These are phyloP conservation scores for Condylura cristata DNA, from an alignment of 2,113 vertebrate genomes.

Conservation along the genomic window DNA sequence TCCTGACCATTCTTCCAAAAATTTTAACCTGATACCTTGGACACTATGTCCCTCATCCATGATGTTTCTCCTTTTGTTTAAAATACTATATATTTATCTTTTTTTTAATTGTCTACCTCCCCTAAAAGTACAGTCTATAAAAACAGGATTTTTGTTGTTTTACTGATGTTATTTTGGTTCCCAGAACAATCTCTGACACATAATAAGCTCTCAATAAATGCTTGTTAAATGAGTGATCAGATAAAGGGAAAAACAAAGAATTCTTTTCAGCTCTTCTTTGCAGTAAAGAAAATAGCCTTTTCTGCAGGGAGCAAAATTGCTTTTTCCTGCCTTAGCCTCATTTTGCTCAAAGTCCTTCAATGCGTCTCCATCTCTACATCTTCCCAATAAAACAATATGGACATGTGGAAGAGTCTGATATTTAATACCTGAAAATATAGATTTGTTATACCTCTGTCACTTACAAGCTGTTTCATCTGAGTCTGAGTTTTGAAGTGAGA, in stretches of 20 bases:
- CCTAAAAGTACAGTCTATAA: not conserved
- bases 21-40: not conserved
- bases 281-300: conserved; percentile 27
- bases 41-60: not conserved
- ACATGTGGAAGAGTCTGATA: not conserved
- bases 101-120: not conserved
- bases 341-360: not conserved
- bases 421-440: not conserved
- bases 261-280: not conserved
- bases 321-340: not conserved
- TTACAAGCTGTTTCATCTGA: not conserved
- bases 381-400: conserved; percentile 4
- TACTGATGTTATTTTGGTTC: not conserved
- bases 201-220: not conserved
- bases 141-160: not conserved
- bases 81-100: not conserved
- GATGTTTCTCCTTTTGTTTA: not conserved
- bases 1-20: not conserved
- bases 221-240: not conserved
- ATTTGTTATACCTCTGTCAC: not conserved
- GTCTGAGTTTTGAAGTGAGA: not conserved
- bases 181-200: not conserved
- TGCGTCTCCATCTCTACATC: not conserved
- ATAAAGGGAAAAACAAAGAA: not conserved
- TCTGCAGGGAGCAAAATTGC: conserved; percentile 4